Percentiles rank a stretch among this genome's conserved stretches.
Evolutionary conservation across 2,113 vertebrate species (phyloP).

Genomic region (Genyomyrus donnyi): DNA sequence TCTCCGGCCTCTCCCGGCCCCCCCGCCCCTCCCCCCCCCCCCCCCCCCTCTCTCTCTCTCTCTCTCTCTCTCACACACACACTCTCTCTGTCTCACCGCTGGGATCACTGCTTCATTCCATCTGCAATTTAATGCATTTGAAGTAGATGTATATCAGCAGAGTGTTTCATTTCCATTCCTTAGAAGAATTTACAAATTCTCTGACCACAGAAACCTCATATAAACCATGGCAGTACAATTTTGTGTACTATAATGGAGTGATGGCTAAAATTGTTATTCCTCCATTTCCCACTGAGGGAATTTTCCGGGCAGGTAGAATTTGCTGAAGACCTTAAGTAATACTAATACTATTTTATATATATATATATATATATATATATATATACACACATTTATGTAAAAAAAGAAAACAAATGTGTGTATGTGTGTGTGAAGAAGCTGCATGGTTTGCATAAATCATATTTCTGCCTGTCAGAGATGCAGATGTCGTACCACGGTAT

Average conservation of each 20-base stretch:
- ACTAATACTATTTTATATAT: neutral
- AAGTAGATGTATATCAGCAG: constrained; percentile 13
- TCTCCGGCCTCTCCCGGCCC: neutral
- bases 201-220: neutral
- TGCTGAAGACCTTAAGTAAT: constrained; percentile 11
- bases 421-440: neutral
- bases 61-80: neutral
- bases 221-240: constrained; percentile 15
- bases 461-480: neutral
- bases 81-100: neutral
- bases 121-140: constrained; percentile 17
- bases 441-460: neutral
- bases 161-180: constrained; percentile 16
- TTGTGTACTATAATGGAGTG: constrained; percentile 5
- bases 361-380: too few species aligned
- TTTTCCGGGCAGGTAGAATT: neutral
- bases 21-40: too few species aligned
- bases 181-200: constrained; percentile 21
- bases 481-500: neutral
- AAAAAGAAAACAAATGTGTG: too few species aligned
- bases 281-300: neutral
- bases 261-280: neutral
- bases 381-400: too few species aligned
- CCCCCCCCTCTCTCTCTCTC: too few species aligned
- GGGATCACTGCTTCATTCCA: constrained; percentile 11